Conservation (phyloP, 2,797 vertebrate species). For the Notoglanidium macrostoma region DNA sequence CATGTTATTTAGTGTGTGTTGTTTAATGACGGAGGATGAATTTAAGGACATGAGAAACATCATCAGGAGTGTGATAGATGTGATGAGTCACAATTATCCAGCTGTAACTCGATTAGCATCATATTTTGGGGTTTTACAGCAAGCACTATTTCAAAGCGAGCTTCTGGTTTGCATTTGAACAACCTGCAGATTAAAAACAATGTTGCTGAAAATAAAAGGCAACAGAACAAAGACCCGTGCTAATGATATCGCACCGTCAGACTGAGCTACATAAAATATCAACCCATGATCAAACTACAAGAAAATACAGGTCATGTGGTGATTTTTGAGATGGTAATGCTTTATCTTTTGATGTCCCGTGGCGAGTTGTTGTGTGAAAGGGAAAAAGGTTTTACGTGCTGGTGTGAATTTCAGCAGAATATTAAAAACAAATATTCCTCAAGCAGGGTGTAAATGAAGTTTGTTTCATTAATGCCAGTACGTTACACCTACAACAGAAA, state of each 20-base stretch:
- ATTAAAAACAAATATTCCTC: not conserved
- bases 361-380: not conserved
- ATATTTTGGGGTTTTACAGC: not conserved
- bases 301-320: not conserved
- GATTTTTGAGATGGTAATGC: not conserved
- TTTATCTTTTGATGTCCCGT: conserved; percentile 4
- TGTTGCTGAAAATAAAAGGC: not conserved
- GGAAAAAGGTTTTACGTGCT: not conserved
- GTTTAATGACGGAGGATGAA: not conserved
- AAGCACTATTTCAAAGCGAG: not conserved
- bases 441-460: not conserved
- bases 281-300: not conserved
- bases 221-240: not conserved
- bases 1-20: not conserved
- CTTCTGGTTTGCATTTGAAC: not conserved
- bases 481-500: not conserved
- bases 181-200: not conserved
- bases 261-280: conserved; percentile 5
- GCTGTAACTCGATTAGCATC: not conserved
- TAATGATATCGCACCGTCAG: not conserved
- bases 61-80: not conserved
- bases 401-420: not conserved
- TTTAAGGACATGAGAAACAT: not conserved
- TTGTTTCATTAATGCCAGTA: not conserved
- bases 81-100: not conserved